These are phyloP conservation scores for Scomber japonicus DNA, from an alignment of 2,113 vertebrate genomes.

Conservation along the genomic window DNA sequence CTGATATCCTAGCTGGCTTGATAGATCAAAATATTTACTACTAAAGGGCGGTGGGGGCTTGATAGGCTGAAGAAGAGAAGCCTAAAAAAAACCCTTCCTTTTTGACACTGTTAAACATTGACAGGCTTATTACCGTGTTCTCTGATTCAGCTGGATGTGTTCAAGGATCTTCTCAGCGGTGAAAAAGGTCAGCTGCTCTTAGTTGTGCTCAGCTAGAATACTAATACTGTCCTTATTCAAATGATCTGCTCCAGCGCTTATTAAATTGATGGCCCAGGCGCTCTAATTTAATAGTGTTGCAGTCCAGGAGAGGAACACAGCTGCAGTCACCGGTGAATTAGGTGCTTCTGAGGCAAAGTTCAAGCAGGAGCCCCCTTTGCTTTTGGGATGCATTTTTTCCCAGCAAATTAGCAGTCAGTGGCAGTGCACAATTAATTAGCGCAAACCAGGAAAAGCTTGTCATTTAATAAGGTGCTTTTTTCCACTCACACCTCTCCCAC, in stretches of 20 bases:
- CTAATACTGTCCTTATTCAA: constrained; percentile 99
- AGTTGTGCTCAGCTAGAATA: constrained; percentile 95
- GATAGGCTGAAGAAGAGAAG: constrained; percentile 56
- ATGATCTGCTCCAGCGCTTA: constrained; percentile 97
- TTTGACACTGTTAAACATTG: constrained; percentile 92
- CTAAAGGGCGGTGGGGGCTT: constrained; percentile 63
- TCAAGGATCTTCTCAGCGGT: constrained; percentile 96
- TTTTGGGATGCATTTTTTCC: constrained; percentile 91
- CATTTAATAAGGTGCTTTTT: constrained; percentile 92
- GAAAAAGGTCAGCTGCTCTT: constrained; percentile 99
- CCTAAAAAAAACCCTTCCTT: constrained; percentile 84
- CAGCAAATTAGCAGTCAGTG: constrained; percentile 94
- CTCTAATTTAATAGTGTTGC: constrained; percentile 97
- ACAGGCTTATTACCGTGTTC: constrained; percentile 92
- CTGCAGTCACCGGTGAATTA: constrained; percentile 91
- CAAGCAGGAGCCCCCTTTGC: constrained; percentile 87
- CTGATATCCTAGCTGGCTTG: constrained; percentile 79
- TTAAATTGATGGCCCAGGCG: constrained; percentile 97
- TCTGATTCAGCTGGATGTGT: constrained; percentile 94
- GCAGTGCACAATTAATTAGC: constrained; percentile 94
- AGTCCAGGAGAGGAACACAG: constrained; percentile 89
- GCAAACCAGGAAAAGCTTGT: constrained; percentile 95
- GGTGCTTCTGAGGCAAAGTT: constrained; percentile 93
- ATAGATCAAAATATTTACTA: constrained; percentile 85
- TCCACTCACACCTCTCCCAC: constrained; percentile 67